Percentiles rank a stretch among this genome's conserved stretches.
Evolutionary conservation across 2,113 vertebrate species (phyloP).

Genomic region (Bucco capensis): DNA sequence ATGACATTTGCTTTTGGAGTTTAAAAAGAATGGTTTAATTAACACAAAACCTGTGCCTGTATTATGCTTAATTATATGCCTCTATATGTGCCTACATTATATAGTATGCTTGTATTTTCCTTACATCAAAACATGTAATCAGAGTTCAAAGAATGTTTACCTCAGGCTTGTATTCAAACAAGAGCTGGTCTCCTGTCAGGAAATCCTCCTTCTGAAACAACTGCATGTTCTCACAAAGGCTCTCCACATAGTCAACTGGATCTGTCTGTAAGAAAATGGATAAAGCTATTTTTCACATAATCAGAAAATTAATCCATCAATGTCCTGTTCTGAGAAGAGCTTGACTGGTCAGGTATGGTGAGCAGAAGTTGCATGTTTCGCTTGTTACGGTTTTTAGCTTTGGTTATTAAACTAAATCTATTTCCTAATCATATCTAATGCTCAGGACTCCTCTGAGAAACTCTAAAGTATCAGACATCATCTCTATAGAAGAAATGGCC

Average conservation of each 20-base stretch:
- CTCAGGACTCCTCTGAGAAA: not conserved
- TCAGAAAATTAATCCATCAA: not conserved
- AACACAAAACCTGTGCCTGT: not conserved
- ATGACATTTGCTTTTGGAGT: not conserved
- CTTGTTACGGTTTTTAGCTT: not conserved
- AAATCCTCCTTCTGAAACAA: slow-evolving; percentile 90
- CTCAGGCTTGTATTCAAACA: slow-evolving; percentile 90
- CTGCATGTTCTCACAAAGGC: slow-evolving; percentile 97
- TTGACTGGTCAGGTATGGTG: not conserved
- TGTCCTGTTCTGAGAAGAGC: not conserved
- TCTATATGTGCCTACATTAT: not conserved
- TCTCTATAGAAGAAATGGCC: not conserved
- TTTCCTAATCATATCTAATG: not conserved
- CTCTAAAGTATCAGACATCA: not conserved
- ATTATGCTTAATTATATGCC: not conserved
- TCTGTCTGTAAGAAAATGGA: slow-evolving; percentile 79
- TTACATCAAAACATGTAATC: not conserved
- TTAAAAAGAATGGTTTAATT: not conserved
- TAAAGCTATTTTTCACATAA: not conserved
- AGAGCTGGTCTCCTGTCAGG: slow-evolving; percentile 93
- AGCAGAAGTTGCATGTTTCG: not conserved
- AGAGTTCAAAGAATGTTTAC: slow-evolving; percentile 61
- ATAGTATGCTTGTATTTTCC: not conserved
- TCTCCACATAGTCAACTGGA: slow-evolving; percentile 93
- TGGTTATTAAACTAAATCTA: not conserved